Conservation (phyloP, 2,888 invertebrate species). For the Spialia ferax region DNA sequence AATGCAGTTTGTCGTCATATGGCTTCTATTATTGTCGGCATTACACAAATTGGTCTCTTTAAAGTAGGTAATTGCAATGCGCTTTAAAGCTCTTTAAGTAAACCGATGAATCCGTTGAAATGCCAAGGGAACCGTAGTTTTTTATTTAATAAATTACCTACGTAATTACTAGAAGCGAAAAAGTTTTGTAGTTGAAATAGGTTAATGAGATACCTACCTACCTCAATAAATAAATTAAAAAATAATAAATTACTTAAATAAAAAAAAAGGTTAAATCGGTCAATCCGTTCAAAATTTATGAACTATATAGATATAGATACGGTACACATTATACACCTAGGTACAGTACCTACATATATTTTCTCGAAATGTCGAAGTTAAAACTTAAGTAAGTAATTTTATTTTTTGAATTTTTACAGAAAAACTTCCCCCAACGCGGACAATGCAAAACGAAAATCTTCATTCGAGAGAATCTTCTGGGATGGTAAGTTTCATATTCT, state of each 20-base stretch:
- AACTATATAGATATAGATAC: no score
- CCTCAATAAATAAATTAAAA: no score
- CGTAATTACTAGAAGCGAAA: background rate
- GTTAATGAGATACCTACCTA: no score
- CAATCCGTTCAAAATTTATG: no score
- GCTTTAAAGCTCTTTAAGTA: constrained; percentile 7
- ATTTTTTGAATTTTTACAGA: background rate
- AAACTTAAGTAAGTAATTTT: background rate
- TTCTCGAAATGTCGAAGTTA: no score
- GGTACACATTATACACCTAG: no score
- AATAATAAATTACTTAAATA: no score
- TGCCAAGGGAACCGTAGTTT: background rate
- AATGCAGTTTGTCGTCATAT: background rate
- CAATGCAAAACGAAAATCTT: constrained; percentile 69
- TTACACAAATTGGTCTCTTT: constrained; percentile 12
- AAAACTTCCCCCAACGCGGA: constrained; percentile 50
- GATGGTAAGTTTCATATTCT: constrained; percentile 64
- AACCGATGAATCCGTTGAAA: background rate
- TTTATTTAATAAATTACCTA: no score
- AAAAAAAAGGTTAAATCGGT: no score
- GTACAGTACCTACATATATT: no score
- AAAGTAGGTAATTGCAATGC: background rate
- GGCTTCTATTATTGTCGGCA: background rate
- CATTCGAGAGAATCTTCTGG: constrained; percentile 76
- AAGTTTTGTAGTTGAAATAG: background rate